Conservation (phyloP, 2,113 vertebrate genomes). For the Macquaria australasica region DNA sequence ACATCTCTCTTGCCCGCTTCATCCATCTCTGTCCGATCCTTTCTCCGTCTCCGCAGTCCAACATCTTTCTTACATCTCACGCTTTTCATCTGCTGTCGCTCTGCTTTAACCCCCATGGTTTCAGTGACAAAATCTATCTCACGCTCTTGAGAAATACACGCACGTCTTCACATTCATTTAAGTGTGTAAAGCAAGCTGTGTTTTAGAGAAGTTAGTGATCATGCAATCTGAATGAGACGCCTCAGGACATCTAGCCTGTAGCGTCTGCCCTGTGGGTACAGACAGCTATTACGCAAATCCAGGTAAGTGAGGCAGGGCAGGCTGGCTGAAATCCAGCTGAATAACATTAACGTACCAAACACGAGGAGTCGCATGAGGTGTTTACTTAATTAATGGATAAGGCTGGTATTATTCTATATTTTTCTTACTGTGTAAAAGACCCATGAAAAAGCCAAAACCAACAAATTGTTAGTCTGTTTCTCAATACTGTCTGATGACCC, state of each 20-base stretch:
- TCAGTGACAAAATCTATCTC: slow-evolving; percentile 38
- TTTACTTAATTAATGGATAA: slow-evolving; percentile 23
- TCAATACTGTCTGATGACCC: neutral
- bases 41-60: slow-evolving; percentile 35
- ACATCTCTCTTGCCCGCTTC: slow-evolving; percentile 54
- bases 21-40: slow-evolving; percentile 73
- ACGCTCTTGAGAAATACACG: slow-evolving; percentile 11
- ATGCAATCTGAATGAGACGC: slow-evolving; percentile 42
- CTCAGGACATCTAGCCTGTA: slow-evolving; percentile 59
- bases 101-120: slow-evolving; percentile 22
- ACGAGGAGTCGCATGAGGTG: neutral
- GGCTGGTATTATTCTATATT: neutral
- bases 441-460: neutral
- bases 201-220: slow-evolving; percentile 42
- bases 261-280: slow-evolving; percentile 45
- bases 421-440: slow-evolving; percentile 1
- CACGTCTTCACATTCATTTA: slow-evolving; percentile 41
- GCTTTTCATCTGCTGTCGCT: slow-evolving; percentile 50
- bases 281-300: slow-evolving; percentile 49
- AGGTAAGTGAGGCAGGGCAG: slow-evolving; percentile 29
- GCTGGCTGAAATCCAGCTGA: slow-evolving; percentile 6
- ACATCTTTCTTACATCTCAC: slow-evolving; percentile 55
- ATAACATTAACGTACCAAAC: slow-evolving; percentile 31
- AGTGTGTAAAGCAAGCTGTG: slow-evolving; percentile 1
- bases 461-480: neutral